phyloP scores from a whole-genome alignment of 2,797 vertebrate species.

The Fratercula arctica region DNA sequence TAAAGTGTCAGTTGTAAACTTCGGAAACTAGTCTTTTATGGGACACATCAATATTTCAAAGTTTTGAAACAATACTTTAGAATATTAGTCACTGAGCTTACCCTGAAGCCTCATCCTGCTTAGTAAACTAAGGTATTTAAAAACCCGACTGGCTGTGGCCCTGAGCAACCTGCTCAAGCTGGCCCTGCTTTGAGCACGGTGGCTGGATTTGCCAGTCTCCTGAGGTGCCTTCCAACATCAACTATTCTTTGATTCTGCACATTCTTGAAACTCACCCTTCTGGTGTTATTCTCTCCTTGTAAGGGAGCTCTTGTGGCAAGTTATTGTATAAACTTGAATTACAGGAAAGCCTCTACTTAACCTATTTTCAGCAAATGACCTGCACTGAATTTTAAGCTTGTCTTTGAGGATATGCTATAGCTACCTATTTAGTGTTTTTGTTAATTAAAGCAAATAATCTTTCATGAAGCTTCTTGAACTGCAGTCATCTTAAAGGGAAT shows the following conservation, averaged over 20 bases:
- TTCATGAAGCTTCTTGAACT: background rate
- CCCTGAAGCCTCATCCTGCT: background rate
- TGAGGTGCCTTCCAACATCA: background rate
- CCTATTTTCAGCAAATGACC: background rate
- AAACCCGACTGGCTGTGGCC: background rate
- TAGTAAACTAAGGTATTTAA: background rate
- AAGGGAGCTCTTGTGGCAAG: background rate
- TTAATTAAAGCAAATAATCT: conserved; percentile 33
- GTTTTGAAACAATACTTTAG: background rate
- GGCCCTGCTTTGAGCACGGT: background rate
- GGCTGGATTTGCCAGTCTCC: background rate
- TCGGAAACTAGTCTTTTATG: background rate
- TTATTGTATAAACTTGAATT: background rate
- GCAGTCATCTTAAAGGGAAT: background rate
- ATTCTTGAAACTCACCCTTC: background rate
- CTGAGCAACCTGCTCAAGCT: background rate
- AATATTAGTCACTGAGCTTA: background rate
- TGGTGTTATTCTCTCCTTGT: background rate
- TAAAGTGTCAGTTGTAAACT: background rate
- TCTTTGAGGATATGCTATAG: background rate
- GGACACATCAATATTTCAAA: background rate
- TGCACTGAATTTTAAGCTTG: background rate
- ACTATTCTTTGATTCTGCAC: background rate
- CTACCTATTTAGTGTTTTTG: background rate
- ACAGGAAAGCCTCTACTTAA: background rate